Base-by-base conservation (phyloP, 1,140 invertebrate species). In the Drosophila burlai region DNA sequence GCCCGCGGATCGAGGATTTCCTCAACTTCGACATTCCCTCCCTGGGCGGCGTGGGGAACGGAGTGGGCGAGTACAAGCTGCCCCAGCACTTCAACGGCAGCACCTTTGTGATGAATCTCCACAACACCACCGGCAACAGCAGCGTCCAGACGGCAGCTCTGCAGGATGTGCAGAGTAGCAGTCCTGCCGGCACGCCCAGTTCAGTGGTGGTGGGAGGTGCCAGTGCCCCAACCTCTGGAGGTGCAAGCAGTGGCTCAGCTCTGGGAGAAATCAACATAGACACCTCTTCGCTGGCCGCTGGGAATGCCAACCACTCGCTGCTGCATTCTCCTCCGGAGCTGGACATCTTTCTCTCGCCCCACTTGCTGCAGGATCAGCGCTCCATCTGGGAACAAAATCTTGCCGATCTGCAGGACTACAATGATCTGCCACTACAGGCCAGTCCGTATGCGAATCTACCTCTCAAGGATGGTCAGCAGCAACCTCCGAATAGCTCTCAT, bases 1-100 rank as follows among this genome's bases (percentile, higher is more conserved):
- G 95, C 57, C 93, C 96, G n/a, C 77, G 96, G 2, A 95, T 95
- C 55, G 95, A 96, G 85, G 95, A 93, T 60, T 91, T 95, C 8
- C 93, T 94, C 34, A 83, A 94, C 26, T 95, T 94, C 69, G 94
- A 94, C 82, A 85, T 93, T 18, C 29, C 47, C 26, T 36, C 49
- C 4, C 13, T 11, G 34, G 40, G 24, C 4, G 60, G 38, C 6
- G 15, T 61, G 29, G 46, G 31, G 9, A 57, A 86, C 43, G 52
- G 50, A 8, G 57, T 43, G 15, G 61, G 57, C 16, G 82, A 69
- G 24, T 87, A 83, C 47, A 90, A 90, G 42, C 40, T 90, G 45
- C 86, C 93, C 10, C 91, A 90, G 26, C 82, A 83, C 59, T 91
- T 93, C 15, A 93, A 95, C 93, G 93, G 95, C 46, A 94, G 94